A percentile compares a stretch with the other conserved stretches of the same genome.
Evolutionary conservation across 2,797 vertebrate genomes (phyloP).

Genomic region (Labeo calbasu): DNA sequence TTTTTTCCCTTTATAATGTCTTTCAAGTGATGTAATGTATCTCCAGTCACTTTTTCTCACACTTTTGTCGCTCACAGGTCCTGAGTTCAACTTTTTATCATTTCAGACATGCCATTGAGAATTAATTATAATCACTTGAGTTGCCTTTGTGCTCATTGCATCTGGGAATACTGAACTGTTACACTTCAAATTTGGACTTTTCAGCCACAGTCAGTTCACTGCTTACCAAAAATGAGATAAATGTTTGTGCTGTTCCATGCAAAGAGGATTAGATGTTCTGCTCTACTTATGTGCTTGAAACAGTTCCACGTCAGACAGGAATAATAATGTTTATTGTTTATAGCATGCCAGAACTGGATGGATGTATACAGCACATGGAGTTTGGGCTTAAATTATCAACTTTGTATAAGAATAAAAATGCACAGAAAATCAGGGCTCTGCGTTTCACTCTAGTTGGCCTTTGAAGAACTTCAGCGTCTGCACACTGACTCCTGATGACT

Average conservation of each 20-base stretch:
- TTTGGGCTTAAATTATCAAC: slow-evolving; percentile 48
- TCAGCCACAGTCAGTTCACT: background rate
- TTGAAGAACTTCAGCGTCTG: slow-evolving; percentile 66
- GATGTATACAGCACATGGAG: slow-evolving; percentile 51
- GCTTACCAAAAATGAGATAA: background rate
- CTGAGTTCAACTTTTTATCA: background rate
- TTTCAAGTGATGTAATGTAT: slow-evolving; percentile 67
- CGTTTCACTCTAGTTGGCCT: slow-evolving; percentile 45
- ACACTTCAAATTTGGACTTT: background rate
- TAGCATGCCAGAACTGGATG: slow-evolving; percentile 25
- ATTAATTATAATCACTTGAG: background rate
- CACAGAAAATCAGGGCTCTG: slow-evolving; percentile 43
- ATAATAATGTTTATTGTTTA: slow-evolving; percentile 55
- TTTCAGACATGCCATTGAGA: background rate
- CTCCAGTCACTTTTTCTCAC: slow-evolving; percentile 56
- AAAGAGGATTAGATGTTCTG: slow-evolving; percentile 7
- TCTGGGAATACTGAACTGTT: background rate
- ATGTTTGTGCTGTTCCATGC: slow-evolving; percentile 49
- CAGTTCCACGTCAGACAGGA: slow-evolving; percentile 20
- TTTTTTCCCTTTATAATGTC: slow-evolving; percentile 64
- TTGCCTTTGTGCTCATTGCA: background rate
- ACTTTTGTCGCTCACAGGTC: slow-evolving; percentile 31
- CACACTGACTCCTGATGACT: slow-evolving; percentile 63
- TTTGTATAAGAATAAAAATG: slow-evolving; percentile 61
- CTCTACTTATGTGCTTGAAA: slow-evolving; percentile 11